Evolutionary conservation across 2,888 invertebrate genomes (phyloP), one percentile per base, ranked within the genome.

Genomic region (Mesochorus sp.): DNA sequence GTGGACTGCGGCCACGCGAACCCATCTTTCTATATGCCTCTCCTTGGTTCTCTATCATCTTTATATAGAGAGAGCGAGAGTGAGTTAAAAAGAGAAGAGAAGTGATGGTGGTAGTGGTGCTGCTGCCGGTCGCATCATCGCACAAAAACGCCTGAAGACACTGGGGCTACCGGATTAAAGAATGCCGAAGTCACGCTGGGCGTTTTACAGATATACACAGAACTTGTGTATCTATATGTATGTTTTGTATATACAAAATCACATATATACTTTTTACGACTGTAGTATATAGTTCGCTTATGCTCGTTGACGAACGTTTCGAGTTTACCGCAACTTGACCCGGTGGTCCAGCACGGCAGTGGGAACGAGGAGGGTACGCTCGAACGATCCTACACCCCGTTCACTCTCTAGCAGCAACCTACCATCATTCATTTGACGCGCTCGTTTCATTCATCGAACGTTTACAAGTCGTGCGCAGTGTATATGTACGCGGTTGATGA

Each of bases 311-410:
- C 44, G 49, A 59, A 61, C 71, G 70, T 47, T 64, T 37, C 70
- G 55, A 64, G 70, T 70, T 70, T 70, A 76, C 76, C 76, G 76
- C 76, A 76, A 70, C 47, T 64, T 76, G 76, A 76, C 76, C 76
- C 76, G 71, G 66, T 71, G 66, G 71, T 72, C 71, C 71, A 37
- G 24, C 59, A 12, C 44, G 59, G 26, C 4, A n/a, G n/a, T n/a
- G 55, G 47, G 51, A 6, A 53, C 10, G 59, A 17, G 37, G 53
- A 37, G 66, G 61, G 51, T 34, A 61, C 28, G 37, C 24, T 21
- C 17, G 26, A 64, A 8, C 5, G n/a, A 6, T 59, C 19, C n/a
- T n/a, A n/a, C n/a, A n/a, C 34, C 28, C n/a, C 51, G 34, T 44
- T 31, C 39, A 34, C 71, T 71, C 74, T 10, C 53, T 8, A n/a